Evolutionary conservation across 1,140 invertebrate genomes (phyloP), one percentile per base, ranked within the genome.

Genomic region (Drosophila mayri): DNA sequence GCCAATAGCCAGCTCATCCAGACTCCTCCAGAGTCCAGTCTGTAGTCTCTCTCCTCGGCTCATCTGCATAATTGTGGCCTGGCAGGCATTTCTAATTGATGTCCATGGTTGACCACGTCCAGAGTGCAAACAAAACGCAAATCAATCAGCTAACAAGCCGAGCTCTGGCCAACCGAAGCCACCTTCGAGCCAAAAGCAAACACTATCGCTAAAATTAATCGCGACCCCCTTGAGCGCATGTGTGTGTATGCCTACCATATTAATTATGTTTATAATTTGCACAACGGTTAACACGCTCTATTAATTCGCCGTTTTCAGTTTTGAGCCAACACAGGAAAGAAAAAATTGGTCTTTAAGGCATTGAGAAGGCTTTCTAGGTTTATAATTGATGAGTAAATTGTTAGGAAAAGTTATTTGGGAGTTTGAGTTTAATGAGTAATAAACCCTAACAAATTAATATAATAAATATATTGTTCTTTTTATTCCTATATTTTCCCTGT

Each of bases 281-380:
- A 84, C 85, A 91, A 91, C 87, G 87, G 87, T 91, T 91, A 91
- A 87, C 83, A 91, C 87, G 87, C 87, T 91, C 87, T 91, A 91
- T 91, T 91, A 91, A 91, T 87, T 91, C 78, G 64, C 70, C 37
- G 28, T 70, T 59, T 59, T 22, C 50, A 47, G 68, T 70, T 70
- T 35, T 22, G 12, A 70, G 66, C 12, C 12, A 22, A 11, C 47
- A 70, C 62, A 7, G 38, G n/a, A 14, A 61, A 25, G 59, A 64
- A 61, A 61, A n/a, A 57, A 11, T n/a, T 40, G 50, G 1, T 16
- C 1, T 37, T 37, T 5, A 35, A 22, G 49, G 3, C n/a, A 8
- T 14, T 35, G 18, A 11, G 14, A n/a, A 3, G 10, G n/a, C 0
- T 32, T 32, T 47, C 25, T n/a, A 12, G 10, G 11, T 14, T 10